These are phyloP conservation scores for Globicephala melas DNA, from an alignment of 2,113 vertebrate species.

Conservation along the genomic window DNA sequence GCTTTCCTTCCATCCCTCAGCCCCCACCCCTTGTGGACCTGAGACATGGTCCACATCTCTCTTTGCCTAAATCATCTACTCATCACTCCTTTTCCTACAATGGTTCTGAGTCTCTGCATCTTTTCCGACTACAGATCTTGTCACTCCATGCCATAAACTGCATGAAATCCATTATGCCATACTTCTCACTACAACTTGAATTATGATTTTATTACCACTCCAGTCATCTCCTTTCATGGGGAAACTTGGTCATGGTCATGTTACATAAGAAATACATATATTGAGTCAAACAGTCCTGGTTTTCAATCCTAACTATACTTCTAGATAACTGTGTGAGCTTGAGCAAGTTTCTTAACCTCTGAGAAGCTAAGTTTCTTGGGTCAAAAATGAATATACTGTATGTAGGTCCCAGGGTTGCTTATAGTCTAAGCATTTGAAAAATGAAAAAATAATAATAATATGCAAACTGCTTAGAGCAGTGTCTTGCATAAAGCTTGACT, in stretches of 20 bases:
- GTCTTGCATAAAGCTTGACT: not conserved
- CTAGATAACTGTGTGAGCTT: not conserved
- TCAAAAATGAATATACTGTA: not conserved
- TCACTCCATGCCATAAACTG: not conserved
- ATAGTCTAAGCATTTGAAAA: not conserved
- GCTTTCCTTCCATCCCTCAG: not conserved
- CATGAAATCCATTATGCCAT: not conserved
- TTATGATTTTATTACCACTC: not conserved
- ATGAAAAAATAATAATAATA: not conserved
- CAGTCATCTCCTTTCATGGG: slow-evolving; percentile 5
- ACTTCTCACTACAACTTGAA: not conserved
- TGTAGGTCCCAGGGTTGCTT: not conserved
- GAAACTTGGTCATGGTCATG: not conserved
- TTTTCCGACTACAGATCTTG: not conserved
- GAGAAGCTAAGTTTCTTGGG: not conserved
- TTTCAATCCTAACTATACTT: not conserved
- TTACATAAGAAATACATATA: not conserved
- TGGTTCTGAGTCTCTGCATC: not conserved
- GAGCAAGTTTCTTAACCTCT: not conserved
- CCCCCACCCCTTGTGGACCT: not conserved
- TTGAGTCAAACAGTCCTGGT: not conserved
- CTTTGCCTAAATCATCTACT: not conserved
- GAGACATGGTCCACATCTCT: rapidly evolving
- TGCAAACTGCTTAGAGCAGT: not conserved
- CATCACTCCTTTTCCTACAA: not conserved